Base-by-base conservation (phyloP, 2,797 vertebrate species). In the Apodemus agrarius region DNA sequence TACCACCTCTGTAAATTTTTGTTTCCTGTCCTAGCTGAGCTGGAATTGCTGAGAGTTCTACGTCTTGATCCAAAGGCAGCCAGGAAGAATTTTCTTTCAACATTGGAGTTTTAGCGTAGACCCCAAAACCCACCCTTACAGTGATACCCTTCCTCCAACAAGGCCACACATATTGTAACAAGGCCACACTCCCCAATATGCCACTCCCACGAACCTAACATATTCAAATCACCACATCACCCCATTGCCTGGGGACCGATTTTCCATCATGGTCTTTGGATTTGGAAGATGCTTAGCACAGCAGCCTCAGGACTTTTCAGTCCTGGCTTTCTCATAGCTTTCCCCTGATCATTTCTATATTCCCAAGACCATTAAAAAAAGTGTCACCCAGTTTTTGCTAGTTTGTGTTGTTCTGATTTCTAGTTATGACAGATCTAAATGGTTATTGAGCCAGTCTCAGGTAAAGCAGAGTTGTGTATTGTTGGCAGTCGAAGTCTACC, bases 401-500 rank as follows among this genome's bases (percentile, higher is more conserved):
- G n/a, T 31, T 93, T 85, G 13, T 76, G 54, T 52, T 17, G 75
- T 79, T 37, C 29, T 88, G 54, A 31, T 52, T 31, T 34, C 34
- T 89, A 34, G 54, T 63, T 21, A 75, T 49, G 92, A 69, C 24
- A 95, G 22, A 17, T 85, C n/a, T 84, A 79, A 74, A 74, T 94
- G n/a, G 17, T 82, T 76, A 74, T 26, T 69, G 52, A 76, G 40
- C 54, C 3, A 67, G 26, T n/a, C 12, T 59, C 59, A 65, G 37
- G 67, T 2, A 31, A 93, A 26, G 61, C 16, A 69, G 83, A 93
- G 17, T 69, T 96, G 31, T 9, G 0, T 8, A 78, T 52, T 59
- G 31, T 88, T 69, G 83, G 63, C 31, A 67, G 69, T 9, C 10
- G n/a, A 63, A 84, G 52, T 82, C 24, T 88, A 4, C 43, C 46